phyloP scores from a whole-genome alignment of 2,888 invertebrate species.

The Philereme transversata region DNA sequence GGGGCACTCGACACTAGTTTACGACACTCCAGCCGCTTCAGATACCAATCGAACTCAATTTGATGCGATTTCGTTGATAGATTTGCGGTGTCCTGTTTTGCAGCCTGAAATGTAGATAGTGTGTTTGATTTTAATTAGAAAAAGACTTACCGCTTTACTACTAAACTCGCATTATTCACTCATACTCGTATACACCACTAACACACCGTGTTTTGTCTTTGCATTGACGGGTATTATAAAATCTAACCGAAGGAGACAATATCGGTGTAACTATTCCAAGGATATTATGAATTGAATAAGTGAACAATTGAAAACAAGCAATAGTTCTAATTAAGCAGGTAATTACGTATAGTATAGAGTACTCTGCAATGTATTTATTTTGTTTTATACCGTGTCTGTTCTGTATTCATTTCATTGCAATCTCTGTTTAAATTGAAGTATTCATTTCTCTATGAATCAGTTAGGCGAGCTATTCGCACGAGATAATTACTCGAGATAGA shows the following conservation, averaged over 20 bases:
- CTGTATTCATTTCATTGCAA: conserved; percentile 18
- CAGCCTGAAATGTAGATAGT: not conserved
- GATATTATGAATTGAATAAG: no score
- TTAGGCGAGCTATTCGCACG: conserved; percentile 48
- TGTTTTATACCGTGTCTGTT: conserved; percentile 1
- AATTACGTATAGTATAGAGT: not conserved
- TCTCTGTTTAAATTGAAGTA: conserved; percentile 26
- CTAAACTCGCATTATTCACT: no score
- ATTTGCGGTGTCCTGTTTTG: conserved; percentile 4
- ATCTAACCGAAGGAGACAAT: no score
- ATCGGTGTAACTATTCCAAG: no score
- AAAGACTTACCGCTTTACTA: no score
- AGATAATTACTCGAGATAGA: conserved; percentile 68
- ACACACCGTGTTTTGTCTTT: no score
- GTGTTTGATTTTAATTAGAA: no score
- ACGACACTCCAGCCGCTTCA: conserved; percentile 21
- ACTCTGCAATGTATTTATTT: conserved; percentile 6
- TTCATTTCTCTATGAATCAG: conserved; percentile 43
- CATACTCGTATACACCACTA: no score
- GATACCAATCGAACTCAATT: conserved; percentile 34
- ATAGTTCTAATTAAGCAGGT: no score
- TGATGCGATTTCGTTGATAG: conserved; percentile 29
- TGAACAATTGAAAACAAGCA: no score
- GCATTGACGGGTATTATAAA: no score
- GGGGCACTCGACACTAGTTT: conserved; percentile 44